Evolutionary conservation across 1,140 invertebrate genomes (phyloP).

Genomic region (Lepidurus arcticus): DNA sequence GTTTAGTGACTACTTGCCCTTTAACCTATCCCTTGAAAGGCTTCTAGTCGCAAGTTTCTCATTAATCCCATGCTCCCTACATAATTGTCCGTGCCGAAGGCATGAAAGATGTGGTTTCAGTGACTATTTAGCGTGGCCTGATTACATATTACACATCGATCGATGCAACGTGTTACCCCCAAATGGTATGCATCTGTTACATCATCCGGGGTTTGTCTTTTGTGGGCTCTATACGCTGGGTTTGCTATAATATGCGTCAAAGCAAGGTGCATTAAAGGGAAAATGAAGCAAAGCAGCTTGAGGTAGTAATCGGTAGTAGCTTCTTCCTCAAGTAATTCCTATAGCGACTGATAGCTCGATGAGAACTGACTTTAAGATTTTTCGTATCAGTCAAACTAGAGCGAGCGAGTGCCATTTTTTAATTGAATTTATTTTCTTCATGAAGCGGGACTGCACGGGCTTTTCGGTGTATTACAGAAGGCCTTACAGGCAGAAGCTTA

Average conservation of each 20-base stretch:
- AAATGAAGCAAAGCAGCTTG: background rate
- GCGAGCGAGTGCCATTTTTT: background rate
- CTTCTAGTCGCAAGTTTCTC: background rate
- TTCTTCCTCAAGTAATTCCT: no score
- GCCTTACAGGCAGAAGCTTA: background rate
- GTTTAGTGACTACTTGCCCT: no score
- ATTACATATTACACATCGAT: background rate
- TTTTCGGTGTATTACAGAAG: background rate
- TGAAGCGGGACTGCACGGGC: background rate
- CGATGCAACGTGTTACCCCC: background rate
- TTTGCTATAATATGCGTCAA: background rate
- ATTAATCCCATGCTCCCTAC: background rate
- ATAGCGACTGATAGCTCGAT: no score
- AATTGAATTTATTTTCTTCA: background rate
- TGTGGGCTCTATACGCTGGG: no score
- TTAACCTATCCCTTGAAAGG: no score
- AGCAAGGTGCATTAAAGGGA: background rate
- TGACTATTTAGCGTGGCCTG: background rate
- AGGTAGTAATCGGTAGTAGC: no score
- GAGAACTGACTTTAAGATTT: no score
- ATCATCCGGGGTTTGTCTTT: background rate
- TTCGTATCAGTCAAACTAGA: no score
- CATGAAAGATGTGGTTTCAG: slow-evolving; percentile 13
- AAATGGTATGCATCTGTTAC: slow-evolving; percentile 6
- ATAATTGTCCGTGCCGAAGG: background rate